Percentiles rank a stretch among this genome's conserved stretches.
phyloP scores from a whole-genome alignment of 2,888 invertebrate species.

The Globia sparganii region DNA sequence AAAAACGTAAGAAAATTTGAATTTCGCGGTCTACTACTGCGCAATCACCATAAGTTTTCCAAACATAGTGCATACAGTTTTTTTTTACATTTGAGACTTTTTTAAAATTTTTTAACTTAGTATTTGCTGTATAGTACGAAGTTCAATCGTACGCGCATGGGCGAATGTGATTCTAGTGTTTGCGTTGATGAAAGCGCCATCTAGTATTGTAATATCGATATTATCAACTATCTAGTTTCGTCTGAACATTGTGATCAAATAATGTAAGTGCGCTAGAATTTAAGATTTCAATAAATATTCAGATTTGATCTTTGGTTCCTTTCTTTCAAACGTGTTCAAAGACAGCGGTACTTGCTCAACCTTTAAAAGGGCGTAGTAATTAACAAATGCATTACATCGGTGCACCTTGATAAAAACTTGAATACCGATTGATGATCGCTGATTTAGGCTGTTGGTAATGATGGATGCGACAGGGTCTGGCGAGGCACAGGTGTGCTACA shows the following conservation, averaged over 20 bases:
- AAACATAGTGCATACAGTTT: slow-evolving; percentile 20
- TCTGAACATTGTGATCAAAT: slow-evolving; percentile 74
- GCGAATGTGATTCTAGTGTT: slow-evolving; percentile 56
- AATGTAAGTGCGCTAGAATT: slow-evolving; percentile 63
- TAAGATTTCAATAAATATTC: slow-evolving; percentile 72
- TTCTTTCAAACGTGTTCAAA: slow-evolving; percentile 19
- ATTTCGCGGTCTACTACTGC: too few species aligned
- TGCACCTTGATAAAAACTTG: not conserved
- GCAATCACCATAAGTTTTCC: too few species aligned
- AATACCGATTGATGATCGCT: slow-evolving; percentile 1
- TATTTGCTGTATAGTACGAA: slow-evolving; percentile 43
- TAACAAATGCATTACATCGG: not conserved
- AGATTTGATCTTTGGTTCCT: slow-evolving; percentile 45
- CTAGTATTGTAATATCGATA: slow-evolving; percentile 52
- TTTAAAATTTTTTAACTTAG: too few species aligned
- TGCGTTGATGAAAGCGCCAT: slow-evolving; percentile 53
- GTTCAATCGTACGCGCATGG: slow-evolving; percentile 53
- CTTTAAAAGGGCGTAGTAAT: not conserved
- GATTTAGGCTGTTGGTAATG: slow-evolving; percentile 33
- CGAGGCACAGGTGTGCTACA: slow-evolving; percentile 78
- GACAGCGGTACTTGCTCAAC: not conserved
- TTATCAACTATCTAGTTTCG: slow-evolving; percentile 62
- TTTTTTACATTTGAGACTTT: too few species aligned
- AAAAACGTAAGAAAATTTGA: too few species aligned
- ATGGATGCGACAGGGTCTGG: slow-evolving; percentile 70